Evolutionary conservation across 2,888 invertebrate genomes (phyloP), one percentile per base, ranked within the genome.

Genomic region (Caenorhabditis plicata): DNA sequence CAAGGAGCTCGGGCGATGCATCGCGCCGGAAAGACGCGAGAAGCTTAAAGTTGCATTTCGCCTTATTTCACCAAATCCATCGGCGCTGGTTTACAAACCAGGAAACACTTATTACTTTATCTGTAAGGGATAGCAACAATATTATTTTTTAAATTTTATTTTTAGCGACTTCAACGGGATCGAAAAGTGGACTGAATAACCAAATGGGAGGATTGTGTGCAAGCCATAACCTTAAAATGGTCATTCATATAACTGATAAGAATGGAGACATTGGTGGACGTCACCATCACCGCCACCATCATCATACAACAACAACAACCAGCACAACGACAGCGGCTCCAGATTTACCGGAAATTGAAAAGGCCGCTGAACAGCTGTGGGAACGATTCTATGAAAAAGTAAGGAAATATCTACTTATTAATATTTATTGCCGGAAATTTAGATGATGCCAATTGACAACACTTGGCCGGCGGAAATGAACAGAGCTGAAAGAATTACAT

Each of bases 51-150:
- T 66, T 2, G 62, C 71, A 4, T 69, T 71, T 42, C 42, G 71
- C 4, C 33, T 57, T 13, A 57, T 67, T 52, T 64, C 58, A 33
- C 66, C 71, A 8, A 71, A 64, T 43, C 68, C 66, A 8, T 69
- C 67, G 4, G 71, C 64, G 15, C 40, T 71, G 43, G 58, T 60
- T 31, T 71, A 71, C 47, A 42, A 60, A 33, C 55, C 68, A 13
- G 71, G 67, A 43, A 56, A 40, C 26, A 71, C 68, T 22, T 71
- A 71, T 44, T 71, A 63, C 40, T 71, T 71, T 31, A 71, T 71
- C 39, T 71, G 70, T 70, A 47, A 51, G 55, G 25, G 26, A 42
- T 42, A 15, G 8, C 11, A n/a, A 15, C 11, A 19, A 39, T 7
- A 19, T 39, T 7, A 19, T 39, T 7, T 4, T 19, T 11, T 8